These are phyloP conservation scores for Anaspis maculata DNA, from an alignment of 2,888 invertebrate genomes.

Conservation along the genomic window DNA sequence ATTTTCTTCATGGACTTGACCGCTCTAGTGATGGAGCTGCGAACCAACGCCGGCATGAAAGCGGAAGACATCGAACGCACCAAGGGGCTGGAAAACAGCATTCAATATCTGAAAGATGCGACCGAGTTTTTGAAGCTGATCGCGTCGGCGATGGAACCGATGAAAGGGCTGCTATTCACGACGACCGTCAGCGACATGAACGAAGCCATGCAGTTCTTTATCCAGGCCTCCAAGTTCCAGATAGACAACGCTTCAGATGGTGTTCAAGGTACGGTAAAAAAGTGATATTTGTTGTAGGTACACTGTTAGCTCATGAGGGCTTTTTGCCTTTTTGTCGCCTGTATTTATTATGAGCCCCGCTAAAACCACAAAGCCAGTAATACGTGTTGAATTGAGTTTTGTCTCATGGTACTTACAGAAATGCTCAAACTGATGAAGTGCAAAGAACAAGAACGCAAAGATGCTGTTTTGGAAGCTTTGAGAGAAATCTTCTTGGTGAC, in stretches of 20 bases:
- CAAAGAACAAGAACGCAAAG: constrained; percentile 65
- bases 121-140: constrained; percentile 30
- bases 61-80: constrained; percentile 39
- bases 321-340: too few relatives aligned
- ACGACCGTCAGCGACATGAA: constrained; percentile 70
- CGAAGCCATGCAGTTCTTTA: constrained; percentile 85
- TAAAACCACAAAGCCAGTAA: too few relatives aligned
- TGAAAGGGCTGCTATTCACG: constrained; percentile 65
- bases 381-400: too few relatives aligned
- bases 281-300: constrained; percentile 1
- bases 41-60: constrained; percentile 27
- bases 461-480: constrained; percentile 71
- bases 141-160: constrained; percentile 51
- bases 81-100: constrained; percentile 41
- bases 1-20: constrained; percentile 20
- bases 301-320: too few relatives aligned
- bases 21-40: constrained; percentile 10
- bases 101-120: constrained; percentile 49
- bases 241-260: constrained; percentile 65
- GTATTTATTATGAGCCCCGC: too few relatives aligned
- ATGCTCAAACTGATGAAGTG: constrained; percentile 76
- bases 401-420: constrained; percentile 39
- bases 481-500: constrained; percentile 59
- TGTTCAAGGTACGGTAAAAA: constrained; percentile 42
- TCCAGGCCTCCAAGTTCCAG: constrained; percentile 68